Evolutionary conservation across 2,113 vertebrate species (phyloP).

Genomic region (Plecturocebus donacophilus): DNA sequence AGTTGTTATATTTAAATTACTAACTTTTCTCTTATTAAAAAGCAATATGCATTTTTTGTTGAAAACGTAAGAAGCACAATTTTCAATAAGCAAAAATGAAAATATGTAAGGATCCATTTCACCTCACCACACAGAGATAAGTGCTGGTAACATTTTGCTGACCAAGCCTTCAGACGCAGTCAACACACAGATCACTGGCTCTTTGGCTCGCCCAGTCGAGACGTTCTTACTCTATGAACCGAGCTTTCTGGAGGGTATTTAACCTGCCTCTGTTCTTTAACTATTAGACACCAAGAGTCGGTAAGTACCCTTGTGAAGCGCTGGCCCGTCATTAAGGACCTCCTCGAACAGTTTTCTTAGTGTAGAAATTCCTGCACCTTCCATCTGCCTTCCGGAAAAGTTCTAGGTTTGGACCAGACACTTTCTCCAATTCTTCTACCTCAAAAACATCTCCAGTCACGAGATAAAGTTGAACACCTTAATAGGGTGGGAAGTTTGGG

Average conservation of each 20-base stretch:
- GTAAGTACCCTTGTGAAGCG: rapidly evolving
- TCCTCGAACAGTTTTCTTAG: neutral
- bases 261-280: neutral
- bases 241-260: neutral
- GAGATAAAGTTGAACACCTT: neutral
- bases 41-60: neutral
- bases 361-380: neutral
- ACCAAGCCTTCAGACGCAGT: too few species aligned
- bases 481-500: rapidly evolving
- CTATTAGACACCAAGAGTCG: rapidly evolving
- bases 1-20: too few species aligned
- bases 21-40: neutral
- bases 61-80: neutral
- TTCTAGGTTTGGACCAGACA: rapidly evolving
- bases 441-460: neutral
- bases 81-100: neutral
- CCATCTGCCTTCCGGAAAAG: neutral
- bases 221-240: neutral
- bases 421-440: too few species aligned
- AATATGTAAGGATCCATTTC: neutral
- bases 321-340: rapidly evolving
- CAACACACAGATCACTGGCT: rapidly evolving
- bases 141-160: rapidly evolving
- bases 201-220: rapidly evolving
- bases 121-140: rapidly evolving